Conservation (phyloP, 1,140 invertebrate genomes). For the Drosophila ercepeae region DNA sequence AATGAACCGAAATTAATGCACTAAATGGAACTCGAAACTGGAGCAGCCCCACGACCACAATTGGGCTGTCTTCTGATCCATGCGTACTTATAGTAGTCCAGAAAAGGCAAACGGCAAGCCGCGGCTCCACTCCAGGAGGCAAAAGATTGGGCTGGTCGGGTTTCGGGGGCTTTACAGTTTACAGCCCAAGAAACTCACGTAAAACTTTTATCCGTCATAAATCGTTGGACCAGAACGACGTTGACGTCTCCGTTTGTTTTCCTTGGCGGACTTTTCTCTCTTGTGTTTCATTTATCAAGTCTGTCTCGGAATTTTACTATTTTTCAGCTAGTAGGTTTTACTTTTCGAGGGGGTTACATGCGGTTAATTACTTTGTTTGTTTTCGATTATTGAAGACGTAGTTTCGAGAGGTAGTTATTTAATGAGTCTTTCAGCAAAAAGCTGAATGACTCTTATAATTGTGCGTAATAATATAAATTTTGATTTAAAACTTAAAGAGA, state of each 20-base stretch:
- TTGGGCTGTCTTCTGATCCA: too few relatives aligned
- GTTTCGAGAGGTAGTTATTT: conserved; percentile 17
- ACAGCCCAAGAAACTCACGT: conserved; percentile 59
- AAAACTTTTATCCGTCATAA: conserved; percentile 75
- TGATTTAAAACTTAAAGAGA: not conserved
- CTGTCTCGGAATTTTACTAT: conserved; percentile 72
- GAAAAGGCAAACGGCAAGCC: conserved; percentile 29
- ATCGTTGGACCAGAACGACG: conserved; percentile 77
- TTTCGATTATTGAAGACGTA: conserved; percentile 46
- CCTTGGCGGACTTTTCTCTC: conserved; percentile 39
- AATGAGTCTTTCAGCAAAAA: conserved; percentile 10
- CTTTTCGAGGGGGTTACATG: conserved; percentile 53
- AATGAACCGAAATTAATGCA: conserved; percentile 76
- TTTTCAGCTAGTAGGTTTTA: conserved; percentile 57
- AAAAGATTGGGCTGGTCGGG: not conserved
- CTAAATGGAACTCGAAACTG: conserved; percentile 68
- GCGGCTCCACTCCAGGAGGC: conserved; percentile 19
- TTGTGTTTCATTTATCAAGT: conserved; percentile 38
- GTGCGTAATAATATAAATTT: not conserved
- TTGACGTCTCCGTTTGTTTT: conserved; percentile 53
- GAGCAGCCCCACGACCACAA: conserved; percentile 50
- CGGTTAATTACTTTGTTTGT: conserved; percentile 76
- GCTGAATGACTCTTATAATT: not conserved
- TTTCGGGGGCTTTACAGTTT: too few relatives aligned
- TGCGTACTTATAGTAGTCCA: too few relatives aligned